These are phyloP conservation scores for Catocala fraxini DNA, from an alignment of 2,888 invertebrate species.

Conservation along the genomic window DNA sequence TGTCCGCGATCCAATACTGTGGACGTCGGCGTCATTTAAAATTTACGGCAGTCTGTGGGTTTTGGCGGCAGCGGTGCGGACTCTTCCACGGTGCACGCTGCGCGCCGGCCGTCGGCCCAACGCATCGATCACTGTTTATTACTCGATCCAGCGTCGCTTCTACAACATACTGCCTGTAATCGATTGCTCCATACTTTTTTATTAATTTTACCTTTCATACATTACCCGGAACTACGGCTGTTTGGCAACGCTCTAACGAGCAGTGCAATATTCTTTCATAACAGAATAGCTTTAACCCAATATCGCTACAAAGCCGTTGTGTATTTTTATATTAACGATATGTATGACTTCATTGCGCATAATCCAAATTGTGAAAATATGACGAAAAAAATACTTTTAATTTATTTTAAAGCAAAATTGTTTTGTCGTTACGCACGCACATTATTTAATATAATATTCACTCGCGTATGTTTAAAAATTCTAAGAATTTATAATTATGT, in stretches of 20 bases:
- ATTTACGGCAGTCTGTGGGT: conserved; percentile 59
- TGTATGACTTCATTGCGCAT: too few species aligned
- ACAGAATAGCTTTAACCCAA: not conserved
- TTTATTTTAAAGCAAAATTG: too few species aligned
- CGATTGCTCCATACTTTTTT: conserved; percentile 10
- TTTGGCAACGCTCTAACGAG: conserved; percentile 1
- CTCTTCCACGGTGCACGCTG: conserved; percentile 6
- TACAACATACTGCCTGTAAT: conserved; percentile 39
- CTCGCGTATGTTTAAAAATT: too few species aligned
- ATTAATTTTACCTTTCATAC: conserved; percentile 7
- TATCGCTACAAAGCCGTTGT: too few species aligned
- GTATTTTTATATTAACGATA: too few species aligned
- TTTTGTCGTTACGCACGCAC: too few species aligned
- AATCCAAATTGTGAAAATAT: too few species aligned
- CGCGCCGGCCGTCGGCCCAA: conserved; percentile 14
- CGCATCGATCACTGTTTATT: conserved; percentile 56
- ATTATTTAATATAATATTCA: too few species aligned
- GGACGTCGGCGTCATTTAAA: conserved; percentile 55
- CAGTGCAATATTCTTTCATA: not conserved
- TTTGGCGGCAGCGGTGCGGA: not conserved
- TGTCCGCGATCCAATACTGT: conserved; percentile 53
- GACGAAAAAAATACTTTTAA: too few species aligned
- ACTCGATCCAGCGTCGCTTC: conserved; percentile 31
- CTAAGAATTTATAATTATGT: too few species aligned
- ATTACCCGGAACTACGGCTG: conserved; percentile 2